Conservation (phyloP, 2,797 vertebrate species). For the Geotrypetes seraphini region DNA sequence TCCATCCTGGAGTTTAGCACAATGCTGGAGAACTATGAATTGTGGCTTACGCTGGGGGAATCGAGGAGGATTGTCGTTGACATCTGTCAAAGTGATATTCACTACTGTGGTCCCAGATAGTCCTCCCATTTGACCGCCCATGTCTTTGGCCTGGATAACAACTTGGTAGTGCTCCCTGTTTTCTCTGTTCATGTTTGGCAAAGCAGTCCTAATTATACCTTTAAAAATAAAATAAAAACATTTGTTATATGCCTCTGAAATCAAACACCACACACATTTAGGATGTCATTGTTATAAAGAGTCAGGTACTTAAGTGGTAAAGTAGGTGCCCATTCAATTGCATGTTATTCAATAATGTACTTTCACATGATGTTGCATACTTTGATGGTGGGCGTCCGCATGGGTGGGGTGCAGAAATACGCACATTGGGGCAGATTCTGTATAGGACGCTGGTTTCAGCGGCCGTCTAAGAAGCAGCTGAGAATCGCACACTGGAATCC, state of each 20-base stretch:
- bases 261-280: no score
- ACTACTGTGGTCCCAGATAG: conserved; percentile 77
- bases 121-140: conserved; percentile 90
- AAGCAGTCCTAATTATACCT: conserved; percentile 86
- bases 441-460: no score
- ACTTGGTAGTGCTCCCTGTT: conserved; percentile 86
- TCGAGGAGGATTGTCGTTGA: conserved; percentile 85
- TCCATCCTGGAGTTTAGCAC: conserved; percentile 8
- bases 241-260: background rate
- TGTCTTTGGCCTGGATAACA: conserved; percentile 90
- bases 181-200: conserved; percentile 88
- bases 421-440: no score
- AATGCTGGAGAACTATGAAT: conserved; percentile 13
- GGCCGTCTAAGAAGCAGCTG: no score
- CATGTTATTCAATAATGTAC: no score
- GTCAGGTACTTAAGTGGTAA: no score
- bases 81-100: conserved; percentile 83
- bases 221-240: conserved; percentile 14
- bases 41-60: conserved; percentile 77
- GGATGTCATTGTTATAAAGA: no score
- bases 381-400: no score
- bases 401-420: no score
- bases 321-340: no score
- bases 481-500: no score
- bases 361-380: no score